These are phyloP conservation scores for Lordiphosa stackelbergi DNA, from an alignment of 1,140 invertebrate genomes.

Conservation along the genomic window DNA sequence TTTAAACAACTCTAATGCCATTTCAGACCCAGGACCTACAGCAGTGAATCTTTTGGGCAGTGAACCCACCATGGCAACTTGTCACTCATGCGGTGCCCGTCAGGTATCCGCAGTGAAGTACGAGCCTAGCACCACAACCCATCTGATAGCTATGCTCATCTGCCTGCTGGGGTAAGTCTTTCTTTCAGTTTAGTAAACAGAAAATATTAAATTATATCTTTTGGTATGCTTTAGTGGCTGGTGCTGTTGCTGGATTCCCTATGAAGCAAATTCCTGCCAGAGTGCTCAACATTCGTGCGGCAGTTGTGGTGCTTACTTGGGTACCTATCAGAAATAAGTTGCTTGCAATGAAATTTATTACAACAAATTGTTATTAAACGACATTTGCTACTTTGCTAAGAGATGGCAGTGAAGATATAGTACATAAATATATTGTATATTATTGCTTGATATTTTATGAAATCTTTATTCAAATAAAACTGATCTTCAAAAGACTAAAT, in stretches of 20 bases:
- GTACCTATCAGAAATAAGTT: slow-evolving; percentile 77
- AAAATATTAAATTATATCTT: neutral
- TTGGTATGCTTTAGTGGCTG: slow-evolving; percentile 35
- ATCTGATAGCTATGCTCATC: slow-evolving; percentile 80
- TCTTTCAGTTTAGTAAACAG: neutral
- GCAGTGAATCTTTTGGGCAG: slow-evolving; percentile 26
- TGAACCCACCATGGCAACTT: slow-evolving; percentile 32
- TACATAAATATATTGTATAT: no score
- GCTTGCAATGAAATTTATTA: neutral
- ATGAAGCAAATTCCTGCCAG: slow-evolving; percentile 82
- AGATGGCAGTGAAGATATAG: no score
- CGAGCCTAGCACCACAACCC: slow-evolving; percentile 80
- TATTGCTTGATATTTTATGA: no score
- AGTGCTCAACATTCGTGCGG: slow-evolving; percentile 82
- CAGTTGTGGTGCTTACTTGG: slow-evolving; percentile 81
- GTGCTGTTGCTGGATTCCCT: slow-evolving; percentile 81
- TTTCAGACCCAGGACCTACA: slow-evolving; percentile 3
- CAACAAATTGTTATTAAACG: no score
- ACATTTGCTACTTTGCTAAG: no score
- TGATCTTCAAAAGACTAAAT: no score
- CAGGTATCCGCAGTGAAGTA: slow-evolving; percentile 20
- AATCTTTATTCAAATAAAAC: no score
- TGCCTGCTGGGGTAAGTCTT: slow-evolving; percentile 79
- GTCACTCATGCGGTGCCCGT: slow-evolving; percentile 43
- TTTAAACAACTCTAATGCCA: neutral